Evolutionary conservation across 2,888 invertebrate genomes (phyloP).

Genomic region (Harpalus rubripes): DNA sequence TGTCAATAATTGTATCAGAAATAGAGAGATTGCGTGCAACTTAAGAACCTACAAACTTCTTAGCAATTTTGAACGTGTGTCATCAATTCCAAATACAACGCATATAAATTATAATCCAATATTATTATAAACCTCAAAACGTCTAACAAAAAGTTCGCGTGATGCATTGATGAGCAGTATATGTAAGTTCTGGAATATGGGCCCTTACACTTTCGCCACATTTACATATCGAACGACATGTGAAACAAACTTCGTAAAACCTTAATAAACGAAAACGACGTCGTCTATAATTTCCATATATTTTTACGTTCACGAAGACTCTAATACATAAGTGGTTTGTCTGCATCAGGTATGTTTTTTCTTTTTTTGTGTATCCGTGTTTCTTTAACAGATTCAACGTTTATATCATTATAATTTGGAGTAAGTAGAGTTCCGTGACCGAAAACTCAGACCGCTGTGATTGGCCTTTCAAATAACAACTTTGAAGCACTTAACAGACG

Average conservation of each 20-base stretch:
- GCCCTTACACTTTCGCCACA: conserved; percentile 15
- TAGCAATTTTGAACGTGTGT: conserved; percentile 1
- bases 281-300: conserved; percentile 66
- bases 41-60: conserved; percentile 14
- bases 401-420: conserved; percentile 66
- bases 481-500: conserved; percentile 65
- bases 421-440: conserved; percentile 65
- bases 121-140: neutral
- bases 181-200: neutral
- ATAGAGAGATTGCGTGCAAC: conserved; percentile 60
- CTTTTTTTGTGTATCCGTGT: conserved; percentile 46
- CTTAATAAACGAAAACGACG: conserved; percentile 62
- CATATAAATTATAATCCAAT: neutral
- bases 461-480: conserved; percentile 66
- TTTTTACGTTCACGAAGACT: conserved; percentile 61
- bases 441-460: conserved; percentile 55
- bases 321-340: conserved; percentile 56
- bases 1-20: conserved; percentile 73
- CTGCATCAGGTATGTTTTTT: conserved; percentile 31
- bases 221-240: conserved; percentile 62
- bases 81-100: conserved; percentile 1
- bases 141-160: conserved; percentile 48
- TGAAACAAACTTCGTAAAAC: conserved; percentile 59
- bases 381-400: conserved; percentile 60
- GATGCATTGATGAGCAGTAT: conserved; percentile 7